phyloP scores from a whole-genome alignment of 2,888 invertebrate genomes.

The Acanthosepion pharaonis region DNA sequence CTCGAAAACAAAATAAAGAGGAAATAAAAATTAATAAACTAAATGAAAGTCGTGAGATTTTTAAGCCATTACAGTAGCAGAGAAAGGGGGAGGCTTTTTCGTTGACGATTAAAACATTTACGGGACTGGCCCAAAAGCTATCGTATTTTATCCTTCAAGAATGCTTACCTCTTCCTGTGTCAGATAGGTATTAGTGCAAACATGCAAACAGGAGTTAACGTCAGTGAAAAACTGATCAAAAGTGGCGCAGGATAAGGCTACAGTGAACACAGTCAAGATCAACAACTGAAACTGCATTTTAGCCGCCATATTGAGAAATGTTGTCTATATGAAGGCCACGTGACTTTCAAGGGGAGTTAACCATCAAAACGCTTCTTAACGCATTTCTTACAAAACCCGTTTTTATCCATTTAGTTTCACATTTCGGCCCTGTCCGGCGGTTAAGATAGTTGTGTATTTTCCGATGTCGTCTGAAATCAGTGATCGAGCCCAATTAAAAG shows the following conservation, averaged over 20 bases:
- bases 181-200: slow-evolving; percentile 65
- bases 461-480: no score
- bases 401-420: no score
- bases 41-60: background rate
- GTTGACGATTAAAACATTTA: background rate
- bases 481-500: no score
- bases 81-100: background rate
- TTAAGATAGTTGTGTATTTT: no score
- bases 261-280: slow-evolving; percentile 39
- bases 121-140: no score
- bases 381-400: no score
- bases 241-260: slow-evolving; percentile 39
- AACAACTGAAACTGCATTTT: slow-evolving; percentile 41
- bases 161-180: slow-evolving; percentile 54
- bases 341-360: slow-evolving; percentile 25
- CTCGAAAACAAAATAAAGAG: background rate
- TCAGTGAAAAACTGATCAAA: slow-evolving; percentile 58
- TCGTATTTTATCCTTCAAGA: background rate
- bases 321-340: background rate
- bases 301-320: slow-evolving; percentile 38
- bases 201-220: slow-evolving; percentile 60
- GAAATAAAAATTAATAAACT: background rate
- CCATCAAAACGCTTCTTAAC: no score
- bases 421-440: no score
- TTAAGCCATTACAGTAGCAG: slow-evolving; percentile 3